A percentile compares a stretch with the other conserved stretches of the same genome.
These are phyloP conservation scores for Rhodophaea formosa DNA, from an alignment of 2,888 invertebrate genomes.

Conservation along the genomic window DNA sequence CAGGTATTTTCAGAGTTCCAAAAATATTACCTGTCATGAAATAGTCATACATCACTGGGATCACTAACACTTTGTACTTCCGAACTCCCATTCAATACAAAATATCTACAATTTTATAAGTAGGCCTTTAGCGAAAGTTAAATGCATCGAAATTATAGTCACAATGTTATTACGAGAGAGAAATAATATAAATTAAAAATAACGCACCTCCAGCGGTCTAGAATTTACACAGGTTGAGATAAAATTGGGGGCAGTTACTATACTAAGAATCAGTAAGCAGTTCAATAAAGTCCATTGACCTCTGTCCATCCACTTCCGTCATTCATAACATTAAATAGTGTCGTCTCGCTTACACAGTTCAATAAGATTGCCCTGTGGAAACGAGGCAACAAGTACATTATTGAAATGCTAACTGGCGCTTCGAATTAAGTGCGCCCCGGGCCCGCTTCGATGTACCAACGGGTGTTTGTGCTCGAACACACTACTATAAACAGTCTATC, in stretches of 20 bases:
- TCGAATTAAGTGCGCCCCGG: slow-evolving; percentile 18
- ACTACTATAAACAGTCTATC: slow-evolving; percentile 60
- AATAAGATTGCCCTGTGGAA: too few species aligned
- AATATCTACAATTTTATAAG: slow-evolving; percentile 57
- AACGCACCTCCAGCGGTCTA: slow-evolving; percentile 33
- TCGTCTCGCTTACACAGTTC: neutral
- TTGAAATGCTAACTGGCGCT: neutral
- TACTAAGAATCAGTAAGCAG: neutral
- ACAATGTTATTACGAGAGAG: slow-evolving; percentile 35
- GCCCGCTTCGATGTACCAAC: slow-evolving; percentile 7
- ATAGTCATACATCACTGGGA: slow-evolving; percentile 31
- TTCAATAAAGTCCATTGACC: slow-evolving; percentile 23
- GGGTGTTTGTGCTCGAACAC: slow-evolving; percentile 51
- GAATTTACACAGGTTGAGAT: slow-evolving; percentile 27
- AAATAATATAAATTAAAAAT: slow-evolving; percentile 31
- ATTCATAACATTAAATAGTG: neutral
- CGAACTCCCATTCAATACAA: slow-evolving; percentile 41
- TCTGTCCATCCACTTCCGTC: neutral
- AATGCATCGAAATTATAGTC: slow-evolving; percentile 54
- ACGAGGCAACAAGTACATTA: neutral
- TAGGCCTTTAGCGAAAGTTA: slow-evolving; percentile 69
- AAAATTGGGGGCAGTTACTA: neutral
- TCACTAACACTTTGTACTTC: slow-evolving; percentile 50
- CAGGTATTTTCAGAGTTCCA: slow-evolving; percentile 33
- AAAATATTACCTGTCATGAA: slow-evolving; percentile 27